Evolutionary conservation across 2,797 vertebrate genomes (phyloP), one percentile per base, ranked within the genome.

Genomic region (Sphenopsis melanotis): DNA sequence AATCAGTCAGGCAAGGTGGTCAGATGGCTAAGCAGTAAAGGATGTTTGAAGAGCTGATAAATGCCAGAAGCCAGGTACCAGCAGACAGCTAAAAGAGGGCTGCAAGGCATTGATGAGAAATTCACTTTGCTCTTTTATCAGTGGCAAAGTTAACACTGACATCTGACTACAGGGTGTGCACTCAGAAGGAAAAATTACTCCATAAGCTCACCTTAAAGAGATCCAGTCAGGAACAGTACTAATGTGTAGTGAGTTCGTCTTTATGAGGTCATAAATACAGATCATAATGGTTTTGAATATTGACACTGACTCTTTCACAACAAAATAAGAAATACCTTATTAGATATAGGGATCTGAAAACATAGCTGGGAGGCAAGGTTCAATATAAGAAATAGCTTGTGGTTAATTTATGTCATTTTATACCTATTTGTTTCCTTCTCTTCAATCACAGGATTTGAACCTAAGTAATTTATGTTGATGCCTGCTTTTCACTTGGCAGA

Each of bases 201-300:
- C 66, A 41, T 95, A 95, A 97, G 94, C 77, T 77, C 72, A 87
- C n/a, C n/a, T 91, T 91, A 93, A 94, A 95, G 65, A 89, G 78
- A 75, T 82, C 86, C 46, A 78, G 65, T 93, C 60, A 91, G 87
- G 61, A 90, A 71, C 65, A 71, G 26, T 53, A 83, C 23, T 94
- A 96, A 96, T 65, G 64, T 41, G 72, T 50, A 93, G 91, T 81
- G 89, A 96, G 75, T 93, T 95, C 92, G 89, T 85, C 63, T 97
- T 96, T 96, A 96, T 30, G 85, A 91, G 88, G 50, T 82, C 87
- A 90, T 95, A 97, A 97, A 91, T 92, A 95, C 23, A 82, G 80
- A 85, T 76, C 76, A 76, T 93, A 96, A 91, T 39, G 47, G n/a
- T 77, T 49, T 57, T 42, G 39, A 87, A 74, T 87, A 93, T 90